A percentile compares a stretch with the other conserved stretches of the same genome.
These are phyloP conservation scores for Lophura nycthemera DNA, from an alignment of 2,113 vertebrate species.

Conservation along the genomic window DNA sequence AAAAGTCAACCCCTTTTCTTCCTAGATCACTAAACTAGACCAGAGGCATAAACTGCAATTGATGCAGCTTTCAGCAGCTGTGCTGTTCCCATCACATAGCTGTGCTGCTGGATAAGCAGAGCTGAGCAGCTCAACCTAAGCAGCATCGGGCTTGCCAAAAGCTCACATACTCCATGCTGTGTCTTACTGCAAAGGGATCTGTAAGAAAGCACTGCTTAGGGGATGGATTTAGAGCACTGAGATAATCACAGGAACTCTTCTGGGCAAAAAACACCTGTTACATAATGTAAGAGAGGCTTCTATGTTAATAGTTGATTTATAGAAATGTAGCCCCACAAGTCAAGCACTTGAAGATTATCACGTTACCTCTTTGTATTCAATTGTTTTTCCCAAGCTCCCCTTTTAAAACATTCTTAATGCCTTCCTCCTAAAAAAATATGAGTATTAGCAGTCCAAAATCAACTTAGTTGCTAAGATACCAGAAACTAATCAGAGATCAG, in stretches of 20 bases:
- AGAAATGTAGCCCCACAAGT: neutral
- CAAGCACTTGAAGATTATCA: neutral
- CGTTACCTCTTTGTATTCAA: fast-evolving
- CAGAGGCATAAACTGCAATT: neutral
- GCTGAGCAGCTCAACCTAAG: fast-evolving
- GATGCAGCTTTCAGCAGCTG: neutral
- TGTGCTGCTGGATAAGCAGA: neutral
- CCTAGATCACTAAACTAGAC: neutral
- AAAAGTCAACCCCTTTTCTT: neutral
- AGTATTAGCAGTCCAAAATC: neutral
- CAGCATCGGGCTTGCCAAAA: neutral
- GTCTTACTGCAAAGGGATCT: neutral
- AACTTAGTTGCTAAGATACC: neutral
- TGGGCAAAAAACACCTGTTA: neutral
- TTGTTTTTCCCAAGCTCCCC: neutral
- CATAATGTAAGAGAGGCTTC: neutral
- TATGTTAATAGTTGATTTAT: neutral
- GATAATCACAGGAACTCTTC: neutral
- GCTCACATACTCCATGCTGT: fast-evolving
- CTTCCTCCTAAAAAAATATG: neutral
- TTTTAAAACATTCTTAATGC: neutral
- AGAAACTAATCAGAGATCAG: neutral
- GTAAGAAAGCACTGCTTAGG: neutral
- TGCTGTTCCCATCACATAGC: neutral
- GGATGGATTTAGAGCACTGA: neutral